Evolutionary conservation across 2,888 invertebrate genomes (phyloP), one percentile per base, ranked within the genome.

Genomic region (Gortyna flavago): DNA sequence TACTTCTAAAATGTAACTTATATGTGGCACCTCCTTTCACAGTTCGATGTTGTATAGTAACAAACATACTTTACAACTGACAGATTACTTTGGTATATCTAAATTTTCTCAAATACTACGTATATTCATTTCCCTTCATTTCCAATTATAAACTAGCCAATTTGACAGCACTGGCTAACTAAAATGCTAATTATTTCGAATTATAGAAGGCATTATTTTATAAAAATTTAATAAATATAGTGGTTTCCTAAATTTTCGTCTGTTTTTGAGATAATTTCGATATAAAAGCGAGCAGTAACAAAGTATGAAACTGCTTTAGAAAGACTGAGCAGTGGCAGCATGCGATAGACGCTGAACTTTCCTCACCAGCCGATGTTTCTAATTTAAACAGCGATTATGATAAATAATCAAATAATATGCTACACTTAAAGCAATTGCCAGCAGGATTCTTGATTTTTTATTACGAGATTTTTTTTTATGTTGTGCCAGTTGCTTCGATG

Each of bases 41-140:
- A 88, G 89, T 79, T 94, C 84, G 92, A 92, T 94, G 94, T 94
- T 92, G 93, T 94, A 85, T 75, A 77, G 83, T 82, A 81, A 84
- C 71, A 66, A 59, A 77, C 32, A 84, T 75, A 84, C 75, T 77
- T 66, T 79, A 72, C 76, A 79, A 81, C 80, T 83, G 79, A 86
- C 87, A 86, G 84, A 88, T 87, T 85, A 83, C 87, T 88, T 88
- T 64, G 67, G 11, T n/a, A 51, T 73, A 66, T 78, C 80, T 0
- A 85, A 89, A 86, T 86, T 85, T 87, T 87, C 81, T 85, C 86
- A 83, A 62, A 48, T 9, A 13, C 16, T 25, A 41, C 18, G 18
- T 61, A 21, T 7, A 18, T 29, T 18, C 9, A 18, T n/a, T n/a
- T n/a, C 29, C 18, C 29, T 38, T 25, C 0, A 41, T 41, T 25